Base-by-base conservation (phyloP, 2,113 vertebrate species). In the Pyxicephalus adspersus region DNA sequence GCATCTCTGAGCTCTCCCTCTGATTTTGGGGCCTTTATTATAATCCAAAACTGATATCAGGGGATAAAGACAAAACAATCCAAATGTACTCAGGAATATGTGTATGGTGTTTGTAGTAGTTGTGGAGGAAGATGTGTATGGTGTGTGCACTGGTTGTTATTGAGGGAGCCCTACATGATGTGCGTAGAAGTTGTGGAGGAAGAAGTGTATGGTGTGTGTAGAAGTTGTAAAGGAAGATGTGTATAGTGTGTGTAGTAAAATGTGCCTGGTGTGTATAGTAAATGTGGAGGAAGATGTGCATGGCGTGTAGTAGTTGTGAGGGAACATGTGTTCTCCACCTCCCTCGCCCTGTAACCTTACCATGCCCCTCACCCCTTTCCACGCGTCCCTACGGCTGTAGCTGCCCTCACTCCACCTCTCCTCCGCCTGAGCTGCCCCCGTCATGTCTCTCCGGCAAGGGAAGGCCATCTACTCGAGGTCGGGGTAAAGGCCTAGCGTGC, bases 401-500 rank as follows among this genome's bases (percentile, higher is more conserved):
- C 83, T 58, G 60, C 31, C 5, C 88, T 28, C 28, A 13, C n/a
- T 31, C 25, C 68, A 22, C 16, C 65, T 3, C 88, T 67, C 26
- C 31, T 54, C 55, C 60, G 45, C n/a, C 22, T 22, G 8, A 29
- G 52, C 52, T 68, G 58, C 38, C 77, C 83, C 88, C 90, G 93
- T 90, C 91, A 93, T 91, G 92, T 92, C 85, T 92, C 91, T 88
- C 91, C 88, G 87, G 90, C 89, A 79, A 91, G 93, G 81, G 89
- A 84, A 84, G 89, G 91, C 90, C 83, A 87, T 88, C 90, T 89
- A 93, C 91, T 89, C 87, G 89, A 91, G 90, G 89, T 91, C 89
- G 91, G 92, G 93, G 93, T 89, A 84, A 90, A 93, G 93, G 93
- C 90, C 90, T 87, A 89, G 86, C 87, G 84, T 79, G 91, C 93